Evolutionary conservation across 2,888 invertebrate species (phyloP).

Genomic region (Drosophila subsilvestris): DNA sequence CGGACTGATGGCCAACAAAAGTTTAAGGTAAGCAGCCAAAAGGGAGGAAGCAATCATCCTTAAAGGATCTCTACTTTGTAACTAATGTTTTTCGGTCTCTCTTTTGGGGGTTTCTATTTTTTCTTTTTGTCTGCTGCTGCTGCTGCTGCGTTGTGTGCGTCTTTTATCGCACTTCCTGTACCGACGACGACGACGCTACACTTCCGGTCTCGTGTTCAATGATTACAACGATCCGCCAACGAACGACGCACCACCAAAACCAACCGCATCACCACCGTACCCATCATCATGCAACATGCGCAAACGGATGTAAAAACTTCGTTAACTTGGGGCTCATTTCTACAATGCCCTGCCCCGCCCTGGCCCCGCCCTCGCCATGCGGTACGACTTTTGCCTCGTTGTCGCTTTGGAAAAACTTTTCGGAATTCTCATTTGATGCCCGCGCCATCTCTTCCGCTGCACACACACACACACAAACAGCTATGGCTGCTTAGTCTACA

Average conservation of each 20-base stretch:
- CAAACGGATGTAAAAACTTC: slow-evolving; percentile 81
- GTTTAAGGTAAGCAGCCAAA: slow-evolving; percentile 87
- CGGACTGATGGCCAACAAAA: slow-evolving; percentile 85
- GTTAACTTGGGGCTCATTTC: slow-evolving; percentile 68
- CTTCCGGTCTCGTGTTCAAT: slow-evolving; percentile 82
- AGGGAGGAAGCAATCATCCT: background rate
- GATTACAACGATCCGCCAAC: slow-evolving; percentile 69
- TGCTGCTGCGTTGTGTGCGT: slow-evolving; percentile 60
- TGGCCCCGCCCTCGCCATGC: slow-evolving; percentile 30
- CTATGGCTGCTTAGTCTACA: slow-evolving; percentile 93
- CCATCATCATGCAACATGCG: slow-evolving; percentile 62
- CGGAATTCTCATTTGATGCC: slow-evolving; percentile 68
- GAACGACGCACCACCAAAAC: slow-evolving; percentile 16
- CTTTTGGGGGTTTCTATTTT: slow-evolving; percentile 40
- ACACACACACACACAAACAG: slow-evolving; percentile 83
- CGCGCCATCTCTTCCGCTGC: slow-evolving; percentile 59
- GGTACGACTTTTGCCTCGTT: slow-evolving; percentile 14
- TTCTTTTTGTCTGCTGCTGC: slow-evolving; percentile 32
- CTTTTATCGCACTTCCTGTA: slow-evolving; percentile 81
- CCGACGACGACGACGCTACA: slow-evolving; percentile 79
- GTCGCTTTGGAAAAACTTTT: slow-evolving; percentile 67
- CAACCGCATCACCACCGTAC: slow-evolving; percentile 17
- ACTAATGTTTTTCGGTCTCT: slow-evolving; percentile 12
- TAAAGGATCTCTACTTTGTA: slow-evolving; percentile 1
- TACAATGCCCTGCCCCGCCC: slow-evolving; percentile 25